Evolutionary conservation across 1,140 invertebrate species (phyloP), one percentile per base, ranked within the genome.

Genomic region (Helicorthomorpha holstii): DNA sequence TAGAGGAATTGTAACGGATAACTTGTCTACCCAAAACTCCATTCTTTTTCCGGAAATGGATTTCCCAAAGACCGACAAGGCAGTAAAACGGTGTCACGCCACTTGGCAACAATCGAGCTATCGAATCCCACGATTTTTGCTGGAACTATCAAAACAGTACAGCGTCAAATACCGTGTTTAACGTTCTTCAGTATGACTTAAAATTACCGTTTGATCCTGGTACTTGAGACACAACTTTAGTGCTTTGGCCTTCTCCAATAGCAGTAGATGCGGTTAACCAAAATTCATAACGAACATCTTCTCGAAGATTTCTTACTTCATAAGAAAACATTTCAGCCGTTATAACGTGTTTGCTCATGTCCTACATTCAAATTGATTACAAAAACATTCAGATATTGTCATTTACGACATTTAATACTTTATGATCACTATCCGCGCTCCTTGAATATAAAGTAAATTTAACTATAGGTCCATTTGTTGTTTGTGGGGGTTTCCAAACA

Each of bases 381-480:
- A 46, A 46, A 22, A 46, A 46, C 19, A 19, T 19, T 12, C 19
- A 46, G 29, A 16, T 34, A 34, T 34, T 7, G 7, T 7, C 7
- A 34, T 34, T 7, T 34, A 7, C 29, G 29, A 7, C 29, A 16
- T 34, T 19, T 46, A 7, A 7, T 22, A 46, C 44, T 7, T 46
- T 19, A 27, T 14, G 19, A n/a, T 29, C 47, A 27, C 47, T 49
- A 10, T 49, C 25, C 14, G 12, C 47, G 24, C 24, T 49, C 4
- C 47, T 12, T 4, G 25, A 49, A 10, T 49, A 49, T 21, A 22
- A 23, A 21, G 47, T 49, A 29, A 95, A 96, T 64, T 92, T 87
- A 10, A 79, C 86, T 51, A 96, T 82, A 44, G 92, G 77, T 22
- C 92, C 93, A 65, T 96, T 96, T 22, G 87, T 86, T 61, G 88